Conservation (phyloP, 2,797 vertebrate genomes). For the Iguana delicatissima region DNA sequence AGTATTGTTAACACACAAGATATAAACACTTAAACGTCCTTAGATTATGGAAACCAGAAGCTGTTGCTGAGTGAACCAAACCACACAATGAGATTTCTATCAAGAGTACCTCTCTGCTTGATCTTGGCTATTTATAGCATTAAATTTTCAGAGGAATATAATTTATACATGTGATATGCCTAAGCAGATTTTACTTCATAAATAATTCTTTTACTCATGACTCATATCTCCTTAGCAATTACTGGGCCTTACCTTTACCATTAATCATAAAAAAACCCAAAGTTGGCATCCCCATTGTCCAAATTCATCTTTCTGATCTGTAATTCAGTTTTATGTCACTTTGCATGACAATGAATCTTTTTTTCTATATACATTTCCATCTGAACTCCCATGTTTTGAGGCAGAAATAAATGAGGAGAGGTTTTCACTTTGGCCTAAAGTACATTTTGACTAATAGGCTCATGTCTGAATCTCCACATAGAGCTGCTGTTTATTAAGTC, state of each 20-base stretch:
- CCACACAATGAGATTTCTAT: constrained; percentile 45
- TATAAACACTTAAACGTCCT: constrained; percentile 25
- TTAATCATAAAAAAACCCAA: constrained; percentile 57
- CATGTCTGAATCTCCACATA: constrained; percentile 64
- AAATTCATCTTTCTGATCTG: constrained; percentile 72
- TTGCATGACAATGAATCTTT: constrained; percentile 63
- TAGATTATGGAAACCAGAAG: not conserved
- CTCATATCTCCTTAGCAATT: constrained; percentile 62
- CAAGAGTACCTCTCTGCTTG: constrained; percentile 43
- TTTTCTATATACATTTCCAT: constrained; percentile 55
- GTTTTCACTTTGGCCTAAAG: constrained; percentile 82
- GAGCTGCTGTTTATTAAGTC: constrained; percentile 74
- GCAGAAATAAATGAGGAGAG: constrained; percentile 86
- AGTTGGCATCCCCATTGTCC: constrained; percentile 59
- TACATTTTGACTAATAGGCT: constrained; percentile 85
- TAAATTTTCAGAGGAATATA: constrained; percentile 59
- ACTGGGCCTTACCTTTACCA: constrained; percentile 56
- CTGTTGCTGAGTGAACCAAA: constrained; percentile 36
- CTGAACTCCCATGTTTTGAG: constrained; percentile 72
- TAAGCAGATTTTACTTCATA: constrained; percentile 58
- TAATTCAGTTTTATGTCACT: constrained; percentile 71
- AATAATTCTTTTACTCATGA: constrained; percentile 57
- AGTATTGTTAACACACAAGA: constrained; percentile 24
- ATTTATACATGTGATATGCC: constrained; percentile 35
- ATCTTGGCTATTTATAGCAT: constrained; percentile 46